Base-by-base conservation (phyloP, 2,888 invertebrate species). In the Bunonema sp. region DNA sequence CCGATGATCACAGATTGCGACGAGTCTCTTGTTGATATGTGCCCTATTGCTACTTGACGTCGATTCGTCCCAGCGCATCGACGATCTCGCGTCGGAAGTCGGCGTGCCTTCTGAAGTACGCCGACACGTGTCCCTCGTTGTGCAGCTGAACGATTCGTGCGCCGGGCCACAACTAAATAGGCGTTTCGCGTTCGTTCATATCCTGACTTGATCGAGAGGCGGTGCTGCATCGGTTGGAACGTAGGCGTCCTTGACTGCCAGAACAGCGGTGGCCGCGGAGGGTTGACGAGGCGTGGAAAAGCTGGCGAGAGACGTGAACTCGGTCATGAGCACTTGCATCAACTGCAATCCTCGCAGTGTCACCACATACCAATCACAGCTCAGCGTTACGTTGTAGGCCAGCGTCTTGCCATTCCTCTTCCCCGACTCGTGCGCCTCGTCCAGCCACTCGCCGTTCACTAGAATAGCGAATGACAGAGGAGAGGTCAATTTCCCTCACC, bases 311-410 rank as follows among this genome's bases (percentile, higher is more conserved):
- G 91, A 89, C 0, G 93, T 97, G 69, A 88, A 93, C 70, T 93
- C 89, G 68, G 97, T 93, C 93, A 97, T 93, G 54, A 93, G 80
- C 0, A 89, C 88, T 36, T 84, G 76, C 91, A 93, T 91, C 68
- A 93, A 47, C 40, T 47, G 33, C 21, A 37, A 30, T 7, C 12
- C 12, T 15, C 8, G 16, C 28, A 24, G 23, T 3, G 20, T 20
- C 16, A 12, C 2, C 22, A 16, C 2, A 31, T 15, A 15, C 2
- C n/a, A 31, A 31, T 10, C n/a, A 26, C 8, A 26, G 8, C 12
- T 26, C 12, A 12, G 28, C 12, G 33, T 34, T 10, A 39, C 39
- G 37, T 49, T 53, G 34, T 45, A 41, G 4, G 49, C 39, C 7
- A 44, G 31, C 2, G 41, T 4, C 18, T 45, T 38, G 1, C 45